Base-by-base conservation (phyloP, 2,797 vertebrate genomes). In the Threskiornis aethiopicus region DNA sequence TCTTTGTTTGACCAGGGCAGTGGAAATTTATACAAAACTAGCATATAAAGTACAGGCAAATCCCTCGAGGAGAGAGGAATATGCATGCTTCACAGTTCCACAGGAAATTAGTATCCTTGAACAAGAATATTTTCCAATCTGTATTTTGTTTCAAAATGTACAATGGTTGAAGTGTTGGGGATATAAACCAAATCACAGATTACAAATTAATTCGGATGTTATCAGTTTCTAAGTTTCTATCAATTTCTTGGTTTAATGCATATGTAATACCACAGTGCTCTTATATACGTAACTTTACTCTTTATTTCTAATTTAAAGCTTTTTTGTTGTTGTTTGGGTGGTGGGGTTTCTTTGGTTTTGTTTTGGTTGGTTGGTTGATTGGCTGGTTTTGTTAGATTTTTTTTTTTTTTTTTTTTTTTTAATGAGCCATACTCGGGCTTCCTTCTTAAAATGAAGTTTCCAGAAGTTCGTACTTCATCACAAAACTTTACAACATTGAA, bases 281-380 rank as follows among this genome's bases (percentile, higher is more conserved):
- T 59, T 73, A 42, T 5, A 35, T 0, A n/a, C n/a, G 1, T 71
- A 33, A 33, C 3, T 58, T 33, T 49, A n/a, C 28, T 69, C 11
- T 31, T 20, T 15, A 31, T 47, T 84, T 51, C 19, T 33, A 35
- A 52, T 35, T 80, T 37, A 54, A 71, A 21, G 16, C 4, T 19
- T 37, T 51, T 37, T 21, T 66, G 11, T 35, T 70, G 9, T 19
- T 82, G 24, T 8, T 49, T 46, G 10, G 25, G 8, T 2, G 5
- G 11, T 35, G 26, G 3, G 13, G 1, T 3, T 29, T 64, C 35
- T 24, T 25, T 22, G 2, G 4, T 28, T 16, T 31, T 54, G n/a
- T 3, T 16, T 67, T 11, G 4, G 0, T 58, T 46, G 24, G 3
- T 33, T 64, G 16, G 13, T 57, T 22, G 6, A 16, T 35, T 70